phyloP scores from a whole-genome alignment of 2,888 invertebrate genomes.

The Antheraea assamensis region DNA sequence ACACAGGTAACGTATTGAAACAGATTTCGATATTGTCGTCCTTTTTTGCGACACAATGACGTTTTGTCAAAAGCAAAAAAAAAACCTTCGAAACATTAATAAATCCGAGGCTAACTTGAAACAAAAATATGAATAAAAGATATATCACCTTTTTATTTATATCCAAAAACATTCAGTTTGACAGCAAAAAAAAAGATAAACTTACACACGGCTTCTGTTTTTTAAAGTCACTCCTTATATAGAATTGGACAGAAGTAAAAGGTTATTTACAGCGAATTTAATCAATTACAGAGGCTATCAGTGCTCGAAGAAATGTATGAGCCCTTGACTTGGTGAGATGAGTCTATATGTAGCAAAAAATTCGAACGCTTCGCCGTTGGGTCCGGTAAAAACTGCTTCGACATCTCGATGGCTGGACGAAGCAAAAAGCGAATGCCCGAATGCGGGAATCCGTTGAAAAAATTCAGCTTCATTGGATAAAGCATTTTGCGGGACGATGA shows the following conservation, averaged over 20 bases:
- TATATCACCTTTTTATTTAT: conserved; percentile 27
- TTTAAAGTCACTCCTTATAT: conserved; percentile 32
- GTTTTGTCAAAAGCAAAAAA: conserved; percentile 27
- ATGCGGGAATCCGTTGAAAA: conserved; percentile 58
- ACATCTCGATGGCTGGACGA: conserved; percentile 58
- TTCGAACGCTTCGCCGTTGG: conserved; percentile 50
- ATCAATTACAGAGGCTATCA: conserved; percentile 72
- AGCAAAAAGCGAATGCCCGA: conserved; percentile 68
- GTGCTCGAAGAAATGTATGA: conserved; percentile 69
- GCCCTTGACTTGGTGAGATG: conserved; percentile 68
- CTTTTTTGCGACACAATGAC: not conserved
- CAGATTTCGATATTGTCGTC: not conserved
- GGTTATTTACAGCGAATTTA: conserved; percentile 68
- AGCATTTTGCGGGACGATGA: conserved; percentile 56
- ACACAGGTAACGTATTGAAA: not conserved
- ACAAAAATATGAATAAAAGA: conserved; percentile 37
- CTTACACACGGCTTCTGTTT: conserved; percentile 17
- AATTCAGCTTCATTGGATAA: conserved; percentile 66
- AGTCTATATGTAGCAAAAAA: conserved; percentile 70
- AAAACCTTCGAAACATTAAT: conserved; percentile 40
- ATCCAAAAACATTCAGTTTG: conserved; percentile 34
- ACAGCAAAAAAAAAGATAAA: conserved; percentile 21
- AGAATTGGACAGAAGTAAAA: conserved; percentile 50
- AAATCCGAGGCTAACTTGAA: conserved; percentile 30
- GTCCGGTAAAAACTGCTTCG: conserved; percentile 67